Percentiles rank a stretch among this genome's conserved stretches.
Evolutionary conservation across 2,113 vertebrate genomes (phyloP).

Genomic region (Chinchilla lanigera): DNA sequence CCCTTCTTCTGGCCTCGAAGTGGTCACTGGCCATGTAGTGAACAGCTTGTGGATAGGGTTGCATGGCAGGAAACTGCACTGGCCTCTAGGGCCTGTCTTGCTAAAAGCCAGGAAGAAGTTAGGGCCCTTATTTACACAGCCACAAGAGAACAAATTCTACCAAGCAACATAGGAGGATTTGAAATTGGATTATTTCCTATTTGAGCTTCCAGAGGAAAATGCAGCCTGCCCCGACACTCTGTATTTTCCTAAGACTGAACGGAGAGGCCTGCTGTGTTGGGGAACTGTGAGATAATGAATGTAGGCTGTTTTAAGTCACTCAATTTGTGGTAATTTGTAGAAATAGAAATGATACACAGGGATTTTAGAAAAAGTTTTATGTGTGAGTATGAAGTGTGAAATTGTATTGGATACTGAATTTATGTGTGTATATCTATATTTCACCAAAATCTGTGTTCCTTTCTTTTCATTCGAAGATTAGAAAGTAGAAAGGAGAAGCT

Average conservation of each 20-base stretch:
- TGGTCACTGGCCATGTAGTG: fast-evolving
- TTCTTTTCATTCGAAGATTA: background rate
- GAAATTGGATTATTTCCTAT: background rate
- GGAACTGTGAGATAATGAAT: background rate
- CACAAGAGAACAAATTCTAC: background rate
- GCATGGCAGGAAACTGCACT: too few species aligned
- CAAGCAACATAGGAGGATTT: background rate
- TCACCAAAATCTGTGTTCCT: background rate
- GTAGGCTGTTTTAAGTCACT: background rate
- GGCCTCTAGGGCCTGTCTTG: background rate
- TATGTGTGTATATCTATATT: background rate
- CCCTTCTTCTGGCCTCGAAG: background rate
- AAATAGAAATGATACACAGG: background rate
- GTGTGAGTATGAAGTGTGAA: background rate
- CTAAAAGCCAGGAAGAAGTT: background rate
- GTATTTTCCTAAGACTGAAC: background rate
- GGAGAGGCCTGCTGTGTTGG: background rate
- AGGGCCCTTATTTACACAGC: background rate
- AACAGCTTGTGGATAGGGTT: background rate
- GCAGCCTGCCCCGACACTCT: background rate
- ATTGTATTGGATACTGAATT: background rate
- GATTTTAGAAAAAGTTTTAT: background rate
- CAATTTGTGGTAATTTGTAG: background rate
- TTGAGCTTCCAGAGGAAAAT: background rate
- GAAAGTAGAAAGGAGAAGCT: background rate